phyloP scores from a whole-genome alignment of 2,113 vertebrate genomes.

The Mobula hypostoma region DNA sequence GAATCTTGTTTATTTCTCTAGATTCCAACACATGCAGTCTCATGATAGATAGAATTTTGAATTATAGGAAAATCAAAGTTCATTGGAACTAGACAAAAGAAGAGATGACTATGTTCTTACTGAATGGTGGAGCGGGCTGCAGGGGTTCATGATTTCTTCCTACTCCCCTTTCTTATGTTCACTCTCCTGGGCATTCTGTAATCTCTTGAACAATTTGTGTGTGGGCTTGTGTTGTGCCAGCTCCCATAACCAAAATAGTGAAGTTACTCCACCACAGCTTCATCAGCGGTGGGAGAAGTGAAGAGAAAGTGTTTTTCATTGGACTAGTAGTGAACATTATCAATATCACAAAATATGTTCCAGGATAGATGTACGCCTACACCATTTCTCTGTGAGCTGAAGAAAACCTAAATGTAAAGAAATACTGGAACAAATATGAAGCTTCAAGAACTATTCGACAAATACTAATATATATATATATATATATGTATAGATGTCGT shows the following conservation, averaged over 20 bases:
- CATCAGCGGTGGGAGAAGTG: neutral
- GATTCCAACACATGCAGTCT: too few relatives aligned
- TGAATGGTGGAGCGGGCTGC: too few relatives aligned
- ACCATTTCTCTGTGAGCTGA: too few relatives aligned
- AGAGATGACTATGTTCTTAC: too few relatives aligned
- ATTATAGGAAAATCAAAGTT: too few relatives aligned
- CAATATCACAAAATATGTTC: neutral
- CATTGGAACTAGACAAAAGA: too few relatives aligned
- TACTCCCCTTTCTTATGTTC: too few relatives aligned
- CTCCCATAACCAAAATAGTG: neutral
- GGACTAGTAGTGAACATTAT: neutral
- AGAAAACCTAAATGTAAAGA: neutral
- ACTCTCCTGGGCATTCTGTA: neutral
- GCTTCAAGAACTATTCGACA: neutral
- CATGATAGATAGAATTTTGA: too few relatives aligned
- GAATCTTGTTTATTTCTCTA: too few relatives aligned
- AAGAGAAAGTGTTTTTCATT: neutral
- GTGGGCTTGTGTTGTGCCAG: neutral
- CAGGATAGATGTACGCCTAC: neutral
- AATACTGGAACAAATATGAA: neutral
- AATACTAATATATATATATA: neutral
- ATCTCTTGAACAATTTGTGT: neutral
- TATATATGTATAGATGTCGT: too few relatives aligned
- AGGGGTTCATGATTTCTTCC: too few relatives aligned
- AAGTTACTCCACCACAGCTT: neutral